Evolutionary conservation across 1,140 invertebrate genomes (phyloP), one percentile per base, ranked within the genome.

Genomic region (Bombus balteatus): DNA sequence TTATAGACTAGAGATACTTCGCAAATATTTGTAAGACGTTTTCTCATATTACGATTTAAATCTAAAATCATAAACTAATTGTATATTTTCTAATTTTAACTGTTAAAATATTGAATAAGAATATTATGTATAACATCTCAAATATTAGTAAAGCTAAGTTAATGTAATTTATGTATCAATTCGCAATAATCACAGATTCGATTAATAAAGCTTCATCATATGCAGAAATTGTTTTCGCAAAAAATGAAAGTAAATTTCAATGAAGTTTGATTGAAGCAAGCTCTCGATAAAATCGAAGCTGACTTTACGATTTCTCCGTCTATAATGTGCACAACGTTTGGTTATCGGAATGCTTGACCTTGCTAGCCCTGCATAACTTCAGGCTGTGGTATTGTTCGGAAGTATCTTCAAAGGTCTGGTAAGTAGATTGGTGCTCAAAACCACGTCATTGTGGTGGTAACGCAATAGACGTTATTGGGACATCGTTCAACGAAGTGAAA

Each of bases 341-440:
- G 12, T 34, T 37, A 18, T 18, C 22, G 22, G 39, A 82, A 75
- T 66, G 57, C 81, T 82, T 75, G 59, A 75, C 53, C 57, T 82
- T 82, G 59, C 71, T 9, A 22, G n/a, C 0, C 32, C 25, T 47
- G 70, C 41, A 66, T 65, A 82, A 65, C 41, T 75, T 75, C 22
- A 18, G 59, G 8, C 59, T n/a, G 59, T 32, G 73, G 81, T 74
- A 83, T 83, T 83, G 59, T 83, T 83, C 28, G 22, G 34, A 53
- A 76, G 72, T 62, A 76, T 66, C 73, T 53, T 76, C 59, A 83
- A 83, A 66, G 73, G 72, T 83, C 66, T 66, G 73, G 32, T 66
- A 75, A 83, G 73, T 76, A 76, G 72, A 76, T 83, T 62, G 72
- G 59, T 68, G 15, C 34, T 83, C 39, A 59, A 75, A 66, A 47